Evolutionary conservation across 2,888 invertebrate genomes (phyloP), one percentile per base, ranked within the genome.

Genomic region (Hirtodrosophila duncani): DNA sequence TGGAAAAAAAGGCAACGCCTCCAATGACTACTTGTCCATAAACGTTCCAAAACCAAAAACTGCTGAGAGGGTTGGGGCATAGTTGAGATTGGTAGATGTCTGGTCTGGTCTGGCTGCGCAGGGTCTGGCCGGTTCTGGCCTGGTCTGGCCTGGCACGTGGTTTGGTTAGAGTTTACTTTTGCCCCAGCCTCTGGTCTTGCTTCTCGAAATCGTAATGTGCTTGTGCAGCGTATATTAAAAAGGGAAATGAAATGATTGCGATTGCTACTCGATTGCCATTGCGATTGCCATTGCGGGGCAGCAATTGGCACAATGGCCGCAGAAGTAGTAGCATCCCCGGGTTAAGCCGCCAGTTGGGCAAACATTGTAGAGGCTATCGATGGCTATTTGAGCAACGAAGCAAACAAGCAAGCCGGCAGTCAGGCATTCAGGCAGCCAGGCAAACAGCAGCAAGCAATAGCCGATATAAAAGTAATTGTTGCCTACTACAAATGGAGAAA

Each of bases 191-290:
- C 33, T 11, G 21, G 21, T 3, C 9, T 5, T 33, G 33, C 33
- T 26, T 44, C 33, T 39, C 31, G 20, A 14, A 23, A 46, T 55
- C 41, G n/a, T 79, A 75, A 68, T 74, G 66, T 75, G 79, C 68
- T 79, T 74, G 79, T 74, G 79, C 68, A 79, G 69, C 80, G 74
- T 72, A 77, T 75, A 79, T 79, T 79, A 77, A 79, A 81, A 79
- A 72, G 80, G 77, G 72, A 80, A 79, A 79, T 79, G 80, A 72
- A 81, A 72, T 81, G 80, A 79, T 77, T 81, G 74, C 80, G 63
- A 79, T 68, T 72, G 77, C 63, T 57, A n/a, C n/a, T n/a, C 57
- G 46, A 55, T 34, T 57, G 48, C 57, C 37, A 57, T 43, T 55
- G 53, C 57, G 46, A 55, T 34, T 57, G 48, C 57, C 37, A 57